phyloP scores from a whole-genome alignment of 2,797 vertebrate genomes.

The Takifugu rubripes region DNA sequence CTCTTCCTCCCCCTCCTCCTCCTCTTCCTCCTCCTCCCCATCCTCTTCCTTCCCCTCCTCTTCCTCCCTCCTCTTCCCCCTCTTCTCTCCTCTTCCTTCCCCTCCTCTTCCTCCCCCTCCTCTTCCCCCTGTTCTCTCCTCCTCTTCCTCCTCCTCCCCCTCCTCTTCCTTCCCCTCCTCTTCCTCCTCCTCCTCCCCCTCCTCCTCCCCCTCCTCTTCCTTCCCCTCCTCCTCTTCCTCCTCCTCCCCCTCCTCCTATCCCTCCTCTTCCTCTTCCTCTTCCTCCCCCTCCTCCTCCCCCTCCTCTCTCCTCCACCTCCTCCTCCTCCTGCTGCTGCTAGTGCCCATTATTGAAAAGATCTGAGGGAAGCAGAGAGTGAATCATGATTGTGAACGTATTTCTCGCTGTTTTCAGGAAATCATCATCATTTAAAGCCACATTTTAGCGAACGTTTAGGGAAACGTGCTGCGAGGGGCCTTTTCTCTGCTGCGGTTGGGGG shows the following conservation, averaged over 20 bases:
- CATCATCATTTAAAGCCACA: slow-evolving; percentile 11
- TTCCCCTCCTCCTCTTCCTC: slow-evolving; percentile 44
- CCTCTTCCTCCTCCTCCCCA: too few species aligned
- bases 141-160: slow-evolving; percentile 42
- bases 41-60: too few species aligned
- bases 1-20: too few species aligned
- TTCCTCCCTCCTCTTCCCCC: too few species aligned
- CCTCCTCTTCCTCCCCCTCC: too few species aligned
- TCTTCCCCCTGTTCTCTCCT: too few species aligned
- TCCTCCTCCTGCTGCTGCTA: slow-evolving; percentile 8
- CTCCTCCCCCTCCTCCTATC: slow-evolving; percentile 21
- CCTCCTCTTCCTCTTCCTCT: slow-evolving; percentile 23
- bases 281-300: slow-evolving; percentile 11
- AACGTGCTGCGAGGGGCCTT: too few species aligned
- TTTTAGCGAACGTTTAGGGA: slow-evolving; percentile 14
- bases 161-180: slow-evolving; percentile 51
- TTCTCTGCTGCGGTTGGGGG: too few species aligned
- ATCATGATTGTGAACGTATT: slow-evolving; percentile 21
- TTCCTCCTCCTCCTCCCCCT: slow-evolving; percentile 45
- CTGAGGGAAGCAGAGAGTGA: slow-evolving; percentile 23
- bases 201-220: slow-evolving; percentile 35
- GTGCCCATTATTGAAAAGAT: slow-evolving; percentile 39
- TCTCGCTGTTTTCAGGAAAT: slow-evolving; percentile 12
- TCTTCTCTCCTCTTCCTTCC: slow-evolving; percentile 13
- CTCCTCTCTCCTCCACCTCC: slow-evolving; percentile 2